These are phyloP conservation scores for Leptinotarsa tumamoca DNA, from an alignment of 2,888 invertebrate genomes.

Conservation along the genomic window DNA sequence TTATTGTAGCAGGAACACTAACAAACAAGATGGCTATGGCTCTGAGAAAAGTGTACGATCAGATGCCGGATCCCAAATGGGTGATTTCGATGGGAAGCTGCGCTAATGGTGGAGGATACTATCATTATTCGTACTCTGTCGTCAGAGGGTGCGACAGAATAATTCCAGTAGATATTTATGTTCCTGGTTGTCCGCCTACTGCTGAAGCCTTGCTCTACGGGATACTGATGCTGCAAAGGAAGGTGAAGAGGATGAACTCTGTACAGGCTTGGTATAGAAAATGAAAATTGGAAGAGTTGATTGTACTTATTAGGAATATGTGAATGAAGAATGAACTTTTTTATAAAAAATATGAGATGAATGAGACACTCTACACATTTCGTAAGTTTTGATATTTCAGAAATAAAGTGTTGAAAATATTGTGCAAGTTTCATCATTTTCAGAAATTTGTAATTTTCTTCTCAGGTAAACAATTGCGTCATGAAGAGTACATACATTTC, in stretches of 20 bases:
- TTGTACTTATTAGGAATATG: neutral
- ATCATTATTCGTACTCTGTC: conserved; percentile 82
- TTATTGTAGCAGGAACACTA: conserved; percentile 74
- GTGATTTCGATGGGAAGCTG: conserved; percentile 84
- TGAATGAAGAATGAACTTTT: too few species aligned
- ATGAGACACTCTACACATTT: too few species aligned
- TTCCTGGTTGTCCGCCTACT: conserved; percentile 94
- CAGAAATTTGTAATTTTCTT: too few species aligned
- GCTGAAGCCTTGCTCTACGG: conserved; percentile 91
- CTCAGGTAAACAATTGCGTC: too few species aligned
- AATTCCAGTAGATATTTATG: conserved; percentile 89
- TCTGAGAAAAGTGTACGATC: conserved; percentile 73
- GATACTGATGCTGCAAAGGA: conserved; percentile 86
- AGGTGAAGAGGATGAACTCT: conserved; percentile 81
- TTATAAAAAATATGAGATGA: too few species aligned
- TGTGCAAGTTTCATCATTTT: too few species aligned
- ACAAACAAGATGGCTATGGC: conserved; percentile 80
- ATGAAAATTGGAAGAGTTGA: neutral
- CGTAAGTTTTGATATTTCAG: too few species aligned
- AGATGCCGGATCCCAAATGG: conserved; percentile 77
- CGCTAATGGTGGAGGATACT: conserved; percentile 83
- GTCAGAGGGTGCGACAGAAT: conserved; percentile 83
- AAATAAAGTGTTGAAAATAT: too few species aligned
- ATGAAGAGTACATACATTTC: too few species aligned
- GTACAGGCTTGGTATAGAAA: conserved; percentile 66